Base-by-base conservation (phyloP, 1,140 invertebrate species). In the Bombus sylvicola region DNA sequence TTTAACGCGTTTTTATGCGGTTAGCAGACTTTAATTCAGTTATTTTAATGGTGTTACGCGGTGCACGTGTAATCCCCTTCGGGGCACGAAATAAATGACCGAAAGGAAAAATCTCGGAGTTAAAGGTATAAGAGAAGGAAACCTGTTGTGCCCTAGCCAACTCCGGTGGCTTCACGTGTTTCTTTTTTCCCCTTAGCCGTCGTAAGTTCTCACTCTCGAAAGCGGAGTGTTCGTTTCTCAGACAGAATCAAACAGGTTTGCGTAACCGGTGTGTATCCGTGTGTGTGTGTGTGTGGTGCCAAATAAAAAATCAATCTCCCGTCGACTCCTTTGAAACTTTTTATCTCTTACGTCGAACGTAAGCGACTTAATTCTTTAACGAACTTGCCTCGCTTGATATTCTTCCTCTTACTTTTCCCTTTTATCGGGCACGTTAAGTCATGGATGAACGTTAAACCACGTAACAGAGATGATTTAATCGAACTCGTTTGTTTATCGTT, bases 211-310 rank as follows among this genome's bases (percentile, higher is more conserved):
- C 85, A 83, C 88, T 85, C 88, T 85, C 77, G 80, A 77, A 87
- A 37, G 80, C 66, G 39, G 34, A 34, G 68, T 10, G 76, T 84
- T 62, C 88, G 74, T 89, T 89, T 90, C 86, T 90, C 86, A 90
- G 88, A 90, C 85, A 81, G 86, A 90, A 90, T 90, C 89, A 90
- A 90, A 90, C 89, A 90, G 89, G 89, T 90, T 90, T 81, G 86
- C 39, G 39, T 68, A n/a, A 22, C 59, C 6, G 3, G 75, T 37
- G 34, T 22, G 9, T n/a, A 18, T n/a, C 4, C 57, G n/a, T 31
- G 57, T 75, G 84, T 43, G n/a, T 43, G 57, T 34, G 34, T 75
- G 80, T 43, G 37, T 53, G 37, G 41, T 22, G 57, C 34, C 64
- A 47, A 62, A 69, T 87, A 87, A 87, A 89, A 89, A 90, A 90